phyloP scores from a whole-genome alignment of 2,888 invertebrate genomes.

The Lasioglossum lativentre region DNA sequence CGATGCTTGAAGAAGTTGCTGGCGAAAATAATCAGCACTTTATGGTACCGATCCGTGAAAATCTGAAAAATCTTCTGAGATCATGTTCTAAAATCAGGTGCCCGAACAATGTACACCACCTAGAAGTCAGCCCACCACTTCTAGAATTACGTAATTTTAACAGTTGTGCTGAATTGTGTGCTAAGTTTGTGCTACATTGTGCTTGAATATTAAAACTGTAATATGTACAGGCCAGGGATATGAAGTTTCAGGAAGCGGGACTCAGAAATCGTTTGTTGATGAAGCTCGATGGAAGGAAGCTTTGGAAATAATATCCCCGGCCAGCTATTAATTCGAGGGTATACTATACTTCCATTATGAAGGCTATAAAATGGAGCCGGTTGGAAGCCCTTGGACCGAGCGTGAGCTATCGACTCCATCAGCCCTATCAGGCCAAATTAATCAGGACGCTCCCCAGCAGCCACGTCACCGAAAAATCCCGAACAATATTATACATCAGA shows the following conservation, averaged over 20 bases:
- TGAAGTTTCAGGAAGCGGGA: background rate
- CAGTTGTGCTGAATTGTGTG: too few species aligned
- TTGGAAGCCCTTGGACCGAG: background rate
- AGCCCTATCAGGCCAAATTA: constrained; percentile 11
- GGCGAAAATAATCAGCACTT: too few species aligned
- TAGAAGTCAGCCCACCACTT: too few species aligned
- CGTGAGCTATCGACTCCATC: background rate
- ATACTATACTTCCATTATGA: background rate
- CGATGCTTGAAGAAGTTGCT: too few species aligned
- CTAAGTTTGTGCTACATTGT: too few species aligned
- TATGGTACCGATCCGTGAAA: background rate
- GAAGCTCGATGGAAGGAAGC: background rate
- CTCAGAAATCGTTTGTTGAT: background rate
- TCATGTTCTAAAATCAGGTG: background rate
- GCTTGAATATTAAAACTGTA: too few species aligned
- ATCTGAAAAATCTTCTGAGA: background rate
- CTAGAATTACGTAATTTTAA: too few species aligned
- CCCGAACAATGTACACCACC: too few species aligned
- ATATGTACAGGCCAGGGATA: background rate
- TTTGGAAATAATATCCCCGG: background rate
- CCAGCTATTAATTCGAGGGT: background rate
- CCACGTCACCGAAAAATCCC: constrained; percentile 10
- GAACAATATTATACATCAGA: constrained; percentile 29
- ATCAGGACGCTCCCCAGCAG: constrained; percentile 13
- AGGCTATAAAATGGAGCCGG: background rate